A percentile compares a stretch with the other conserved stretches of the same genome.
phyloP scores from a whole-genome alignment of 2,113 vertebrate species.

The Trichomycterus rosablanca region DNA sequence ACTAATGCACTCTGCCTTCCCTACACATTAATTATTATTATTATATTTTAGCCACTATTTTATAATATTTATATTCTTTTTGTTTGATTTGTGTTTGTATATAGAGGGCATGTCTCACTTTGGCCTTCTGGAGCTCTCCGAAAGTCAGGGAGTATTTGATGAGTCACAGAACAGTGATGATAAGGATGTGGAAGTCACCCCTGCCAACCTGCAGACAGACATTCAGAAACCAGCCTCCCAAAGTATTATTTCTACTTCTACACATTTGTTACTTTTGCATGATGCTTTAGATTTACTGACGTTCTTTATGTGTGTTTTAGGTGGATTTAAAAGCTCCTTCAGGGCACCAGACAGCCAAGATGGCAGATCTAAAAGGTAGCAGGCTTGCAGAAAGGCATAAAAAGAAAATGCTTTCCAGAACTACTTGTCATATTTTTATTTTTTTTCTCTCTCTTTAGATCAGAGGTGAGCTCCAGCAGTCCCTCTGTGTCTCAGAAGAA shows the following conservation, averaged over 20 bases:
- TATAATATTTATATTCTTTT: no score
- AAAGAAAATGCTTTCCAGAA: not conserved
- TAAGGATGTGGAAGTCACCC: slow-evolving; percentile 14
- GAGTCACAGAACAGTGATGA: slow-evolving; percentile 41
- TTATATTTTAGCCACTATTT: no score
- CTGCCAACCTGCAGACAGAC: slow-evolving; percentile 13
- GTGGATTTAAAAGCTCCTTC: slow-evolving; percentile 40
- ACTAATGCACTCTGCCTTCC: no score
- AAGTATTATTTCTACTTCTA: slow-evolving; percentile 11
- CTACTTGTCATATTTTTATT: not conserved
- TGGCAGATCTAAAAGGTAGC: slow-evolving; percentile 54
- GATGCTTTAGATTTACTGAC: not conserved
- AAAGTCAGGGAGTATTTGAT: slow-evolving; percentile 79
- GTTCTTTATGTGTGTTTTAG: slow-evolving; percentile 23
- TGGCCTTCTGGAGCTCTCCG: slow-evolving; percentile 80
- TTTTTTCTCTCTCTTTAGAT: slow-evolving; percentile 39
- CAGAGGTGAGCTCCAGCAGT: slow-evolving; percentile 67
- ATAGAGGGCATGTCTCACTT: slow-evolving; percentile 77
- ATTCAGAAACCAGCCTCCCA: slow-evolving; percentile 39
- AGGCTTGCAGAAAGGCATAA: not conserved
- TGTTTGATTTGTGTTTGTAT: no score
- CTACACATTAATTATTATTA: no score
- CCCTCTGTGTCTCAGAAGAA: slow-evolving; percentile 51
- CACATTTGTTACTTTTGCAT: not conserved
- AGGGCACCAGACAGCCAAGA: slow-evolving; percentile 44